Evolutionary conservation across 2,888 invertebrate genomes (phyloP), one percentile per base, ranked within the genome.

Genomic region (Chrysomela aeneicollis): DNA sequence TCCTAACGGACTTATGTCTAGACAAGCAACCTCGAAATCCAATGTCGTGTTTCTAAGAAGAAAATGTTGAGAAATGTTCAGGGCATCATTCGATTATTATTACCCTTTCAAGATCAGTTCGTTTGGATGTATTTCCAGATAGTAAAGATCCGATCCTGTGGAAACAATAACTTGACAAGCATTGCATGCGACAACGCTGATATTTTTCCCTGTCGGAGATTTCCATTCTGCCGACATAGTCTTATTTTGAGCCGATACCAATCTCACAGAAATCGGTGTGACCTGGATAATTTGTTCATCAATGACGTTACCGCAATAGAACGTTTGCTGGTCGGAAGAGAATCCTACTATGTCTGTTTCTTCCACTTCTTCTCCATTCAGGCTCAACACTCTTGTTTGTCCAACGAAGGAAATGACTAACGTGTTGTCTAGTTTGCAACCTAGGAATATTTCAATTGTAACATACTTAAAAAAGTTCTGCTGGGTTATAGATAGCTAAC

Each of bases 301-400:
- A 32, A 87, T 88, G 6, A 97, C 96, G 82, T 98, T 98, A 0
- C 95, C 94, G 64, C 97, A 97, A 79, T 89, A 95, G 79, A 98
- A 94, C 0, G 98, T 97, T 82, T 98, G 97, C 73, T 94, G 90
- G 76, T 95, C 94, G 1, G 93, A 90, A 22, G 94, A 88, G 80
- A 98, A 96, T 0, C 98, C 98, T 60, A 90, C 86, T 71, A 97
- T 91, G 77, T 97, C 97, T 0, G 96, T 97, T 83, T 99, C 98
- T 81, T 99, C 98, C 0, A 98, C 97, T 82, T 98, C 98, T 79
- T 98, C 98, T 0, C 97, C 97, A 72, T 90, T 94, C 49, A 98
- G 82, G 69, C 92, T 91, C 50, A 98, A 84, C 17, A 97, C 92
- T 73, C 97, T 89, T 0, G 98, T 98, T 79, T 98, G 97, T 4